Percentiles rank a stretch among this genome's conserved stretches.
Evolutionary conservation across 37 sponge, comb jelly and placozoan genomes (phyloP).

Genomic region (Amphimedon queenslandica): DNA sequence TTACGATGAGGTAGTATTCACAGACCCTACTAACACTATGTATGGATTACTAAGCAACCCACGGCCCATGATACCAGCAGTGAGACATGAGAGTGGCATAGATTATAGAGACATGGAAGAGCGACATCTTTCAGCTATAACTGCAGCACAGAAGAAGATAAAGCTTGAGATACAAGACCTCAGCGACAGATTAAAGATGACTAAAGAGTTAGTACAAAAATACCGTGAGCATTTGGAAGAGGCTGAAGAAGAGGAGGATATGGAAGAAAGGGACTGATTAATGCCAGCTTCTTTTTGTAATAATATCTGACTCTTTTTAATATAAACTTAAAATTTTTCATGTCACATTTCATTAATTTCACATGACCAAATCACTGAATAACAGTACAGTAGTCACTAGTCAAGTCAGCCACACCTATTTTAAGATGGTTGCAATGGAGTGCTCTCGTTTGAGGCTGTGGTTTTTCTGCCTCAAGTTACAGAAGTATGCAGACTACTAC

Average conservation of each 20-base stretch:
- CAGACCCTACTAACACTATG: conserved; percentile 80
- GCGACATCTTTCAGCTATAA: conserved; percentile 44
- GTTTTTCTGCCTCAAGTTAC: too few species aligned
- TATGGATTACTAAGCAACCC: conserved; percentile 59
- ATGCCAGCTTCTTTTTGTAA: too few species aligned
- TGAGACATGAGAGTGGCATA: conserved; percentile 63
- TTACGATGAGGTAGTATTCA: conserved; percentile 94
- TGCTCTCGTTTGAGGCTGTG: too few species aligned
- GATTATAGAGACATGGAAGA: conserved; percentile 87
- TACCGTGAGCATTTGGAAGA: conserved; percentile 70
- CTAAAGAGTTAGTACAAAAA: conserved; percentile 47
- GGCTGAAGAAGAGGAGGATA: conserved; percentile 43
- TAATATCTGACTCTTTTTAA: too few species aligned
- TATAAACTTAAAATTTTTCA: too few species aligned
- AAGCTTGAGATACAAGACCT: conserved; percentile 80
- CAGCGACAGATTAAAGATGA: conserved; percentile 70
- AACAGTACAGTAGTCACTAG: too few species aligned
- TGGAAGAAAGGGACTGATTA: background rate
- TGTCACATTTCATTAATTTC: too few species aligned
- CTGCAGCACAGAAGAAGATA: conserved; percentile 67
- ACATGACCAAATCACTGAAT: too few species aligned
- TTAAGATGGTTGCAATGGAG: too few species aligned
- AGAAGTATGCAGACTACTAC: too few species aligned
- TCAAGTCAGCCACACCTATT: too few species aligned
- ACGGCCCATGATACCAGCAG: conserved; percentile 53